Evolutionary conservation across 2,113 vertebrate species (phyloP).

Genomic region (Aegotheles bennettii): DNA sequence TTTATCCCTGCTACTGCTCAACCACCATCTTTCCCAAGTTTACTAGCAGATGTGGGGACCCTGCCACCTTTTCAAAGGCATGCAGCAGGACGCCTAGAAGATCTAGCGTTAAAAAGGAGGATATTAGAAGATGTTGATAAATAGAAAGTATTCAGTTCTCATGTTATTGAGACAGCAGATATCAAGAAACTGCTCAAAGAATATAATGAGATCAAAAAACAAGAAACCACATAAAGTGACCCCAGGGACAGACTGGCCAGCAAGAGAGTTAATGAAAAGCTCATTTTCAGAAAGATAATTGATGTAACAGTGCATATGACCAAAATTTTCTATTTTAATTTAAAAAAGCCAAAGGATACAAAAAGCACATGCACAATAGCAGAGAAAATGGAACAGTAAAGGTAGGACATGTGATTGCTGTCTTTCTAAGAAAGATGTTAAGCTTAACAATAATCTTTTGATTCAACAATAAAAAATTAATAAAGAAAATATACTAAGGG

Average conservation of each 20-base stretch:
- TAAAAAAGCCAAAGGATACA: background rate
- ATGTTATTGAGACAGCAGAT: background rate
- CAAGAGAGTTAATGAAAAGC: background rate
- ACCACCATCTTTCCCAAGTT: background rate
- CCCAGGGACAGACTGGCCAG: background rate
- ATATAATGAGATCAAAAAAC: background rate
- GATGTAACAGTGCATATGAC: background rate
- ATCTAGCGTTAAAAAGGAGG: background rate
- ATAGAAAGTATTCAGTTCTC: background rate
- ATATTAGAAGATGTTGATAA: background rate
- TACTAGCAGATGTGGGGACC: background rate
- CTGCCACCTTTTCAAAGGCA: background rate
- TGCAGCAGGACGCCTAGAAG: background rate
- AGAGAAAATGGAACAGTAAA: background rate
- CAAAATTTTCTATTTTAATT: background rate
- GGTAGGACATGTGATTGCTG: background rate
- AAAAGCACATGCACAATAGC: background rate
- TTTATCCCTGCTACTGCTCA: background rate
- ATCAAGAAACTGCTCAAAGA: background rate
- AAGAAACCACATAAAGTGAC: background rate
- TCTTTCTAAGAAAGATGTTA: background rate
- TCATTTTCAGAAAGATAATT: background rate
- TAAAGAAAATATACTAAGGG: background rate
- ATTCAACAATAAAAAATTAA: background rate
- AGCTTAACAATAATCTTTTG: background rate